Evolutionary conservation across 2,888 invertebrate genomes (phyloP), one percentile per base, ranked within the genome.

Genomic region (Lycophotia porphyrea): DNA sequence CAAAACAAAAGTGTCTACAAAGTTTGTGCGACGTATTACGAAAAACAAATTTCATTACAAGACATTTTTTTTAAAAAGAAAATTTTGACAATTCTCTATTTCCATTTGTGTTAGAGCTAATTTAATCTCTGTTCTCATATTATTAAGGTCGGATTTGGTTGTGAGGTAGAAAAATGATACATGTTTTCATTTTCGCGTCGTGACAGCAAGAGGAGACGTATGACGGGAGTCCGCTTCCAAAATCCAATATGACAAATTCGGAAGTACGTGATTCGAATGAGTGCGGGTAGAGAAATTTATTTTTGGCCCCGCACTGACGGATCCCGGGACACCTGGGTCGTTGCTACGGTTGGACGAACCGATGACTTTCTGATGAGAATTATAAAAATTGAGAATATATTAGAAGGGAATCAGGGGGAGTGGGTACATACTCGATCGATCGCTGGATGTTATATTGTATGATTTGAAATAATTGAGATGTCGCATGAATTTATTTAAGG

Each of bases 211-310:
- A 92, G 94, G 92, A 91, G 93, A 93, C 92, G 94, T 93, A 94
- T 95, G 95, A 94, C 91, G 93, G 94, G 93, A 92, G 91, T 88
- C 90, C 91, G 92, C 93, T 90, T 93, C 91, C 93, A 93, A 96
- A 96, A 96, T 96, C 96, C 96, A 96, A 96, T 96, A 96, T 96
- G 96, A 96, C 96, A 96, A 96, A 96, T 96, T 96, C 94, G 94
- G 93, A 92, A 93, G 93, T 93, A 96, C 96, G 96, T 96, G 96
- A 95, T 95, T 94, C 94, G 96, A 96, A 96, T 96, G 93, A 94
- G 91, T 92, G 92, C 87, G 91, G 92, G 90, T 90, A 81, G 93
- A 79, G 74, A 82, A 94, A 94, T 95, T 94, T 95, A 93, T 95
- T 95, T 94, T 93, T 91, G 91, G 91, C 86, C 87, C 74, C 89